Conservation (phyloP, 2,888 invertebrate species). For the Chalcosyrphus nemorum region DNA sequence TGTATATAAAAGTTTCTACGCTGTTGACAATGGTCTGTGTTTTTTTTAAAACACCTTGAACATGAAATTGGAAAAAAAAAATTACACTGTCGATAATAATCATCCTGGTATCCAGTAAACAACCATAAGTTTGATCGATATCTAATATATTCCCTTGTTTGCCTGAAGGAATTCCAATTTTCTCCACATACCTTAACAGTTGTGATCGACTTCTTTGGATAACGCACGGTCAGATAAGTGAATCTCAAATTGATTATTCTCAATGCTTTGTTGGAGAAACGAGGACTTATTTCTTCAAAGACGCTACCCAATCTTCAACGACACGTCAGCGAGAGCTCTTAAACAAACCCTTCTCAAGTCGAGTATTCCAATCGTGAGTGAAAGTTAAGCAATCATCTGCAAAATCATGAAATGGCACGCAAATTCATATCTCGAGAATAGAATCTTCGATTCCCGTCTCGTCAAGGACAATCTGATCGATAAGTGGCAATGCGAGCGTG, state of each 20-base stretch:
- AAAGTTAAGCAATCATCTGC: constrained; percentile 29
- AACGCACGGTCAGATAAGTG: neutral
- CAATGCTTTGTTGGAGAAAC: constrained; percentile 80
- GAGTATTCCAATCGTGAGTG: constrained; percentile 81
- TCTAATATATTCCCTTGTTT: neutral
- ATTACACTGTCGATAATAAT: no score
- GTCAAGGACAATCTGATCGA: constrained; percentile 81
- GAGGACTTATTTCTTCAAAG: constrained; percentile 78
- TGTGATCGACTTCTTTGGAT: neutral
- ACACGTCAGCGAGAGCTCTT: constrained; percentile 77
- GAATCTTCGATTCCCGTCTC: constrained; percentile 80
- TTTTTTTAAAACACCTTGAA: no score
- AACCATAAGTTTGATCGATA: constrained; percentile 48
- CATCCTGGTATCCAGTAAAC: constrained; percentile 26
- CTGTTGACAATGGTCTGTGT: no score
- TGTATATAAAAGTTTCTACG: no score
- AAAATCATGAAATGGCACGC: constrained; percentile 77
- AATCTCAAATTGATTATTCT: neutral
- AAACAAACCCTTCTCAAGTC: constrained; percentile 80
- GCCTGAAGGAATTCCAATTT: constrained; percentile 27
- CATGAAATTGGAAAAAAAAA: no score
- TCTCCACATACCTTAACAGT: constrained; percentile 37
- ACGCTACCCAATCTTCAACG: constrained; percentile 77
- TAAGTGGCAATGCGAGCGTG: constrained; percentile 79
- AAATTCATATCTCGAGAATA: constrained; percentile 80